phyloP scores from a whole-genome alignment of 2,888 invertebrate species.

The Athalia circularis region DNA sequence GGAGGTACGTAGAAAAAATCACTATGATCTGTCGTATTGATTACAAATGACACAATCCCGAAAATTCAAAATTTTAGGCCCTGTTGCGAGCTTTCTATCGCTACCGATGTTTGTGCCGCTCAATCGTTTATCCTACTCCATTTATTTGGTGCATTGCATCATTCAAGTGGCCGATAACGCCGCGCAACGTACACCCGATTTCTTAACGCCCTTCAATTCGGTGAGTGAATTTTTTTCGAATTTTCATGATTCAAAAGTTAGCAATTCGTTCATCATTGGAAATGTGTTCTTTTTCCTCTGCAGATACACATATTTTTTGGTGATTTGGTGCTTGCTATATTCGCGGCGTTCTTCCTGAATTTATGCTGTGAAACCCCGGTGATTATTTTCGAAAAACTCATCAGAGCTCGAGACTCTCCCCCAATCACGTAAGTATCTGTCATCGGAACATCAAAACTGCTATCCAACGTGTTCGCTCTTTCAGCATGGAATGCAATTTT shows the following conservation, averaged over 20 bases:
- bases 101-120: constrained; percentile 74
- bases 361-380: constrained; percentile 51
- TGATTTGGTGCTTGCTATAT: constrained; percentile 43
- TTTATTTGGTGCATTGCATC: constrained; percentile 68
- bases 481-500: too few relatives aligned
- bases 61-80: constrained; percentile 67
- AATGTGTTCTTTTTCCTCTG: neutral
- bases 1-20: constrained; percentile 68
- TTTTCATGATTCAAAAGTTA: too few relatives aligned
- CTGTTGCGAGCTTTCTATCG: constrained; percentile 76
- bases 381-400: constrained; percentile 48
- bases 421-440: neutral
- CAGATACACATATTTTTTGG: constrained; percentile 23
- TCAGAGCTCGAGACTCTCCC: neutral
- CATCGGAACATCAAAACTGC: too few relatives aligned
- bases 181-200: constrained; percentile 60
- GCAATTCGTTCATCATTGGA: too few relatives aligned
- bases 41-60: too few relatives aligned
- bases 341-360: constrained; percentile 44
- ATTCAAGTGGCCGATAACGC: constrained; percentile 70
- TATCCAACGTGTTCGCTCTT: too few relatives aligned
- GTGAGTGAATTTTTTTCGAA: constrained; percentile 53
- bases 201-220: constrained; percentile 65
- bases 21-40: neutral
- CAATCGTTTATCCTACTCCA: constrained; percentile 68